These are phyloP conservation scores for Cinclus cinclus DNA, from an alignment of 2,113 vertebrate genomes.

Conservation along the genomic window DNA sequence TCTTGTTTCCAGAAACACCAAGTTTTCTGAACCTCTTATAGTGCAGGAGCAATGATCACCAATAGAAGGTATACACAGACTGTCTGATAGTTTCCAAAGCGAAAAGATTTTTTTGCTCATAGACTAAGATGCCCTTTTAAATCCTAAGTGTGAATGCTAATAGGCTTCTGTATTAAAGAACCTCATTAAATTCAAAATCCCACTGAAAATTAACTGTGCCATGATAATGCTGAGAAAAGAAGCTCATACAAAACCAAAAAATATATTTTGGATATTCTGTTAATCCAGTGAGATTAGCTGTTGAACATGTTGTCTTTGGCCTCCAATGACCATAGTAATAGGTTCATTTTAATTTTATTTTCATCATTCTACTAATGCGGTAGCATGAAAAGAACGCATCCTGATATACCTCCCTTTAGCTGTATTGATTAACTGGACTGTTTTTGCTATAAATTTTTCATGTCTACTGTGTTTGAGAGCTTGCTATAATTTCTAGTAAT, in stretches of 20 bases:
- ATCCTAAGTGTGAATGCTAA: background rate
- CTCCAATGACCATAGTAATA: background rate
- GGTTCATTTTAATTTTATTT: background rate
- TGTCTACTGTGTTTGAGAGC: background rate
- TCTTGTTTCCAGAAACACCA: background rate
- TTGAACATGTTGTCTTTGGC: background rate
- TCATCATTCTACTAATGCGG: background rate
- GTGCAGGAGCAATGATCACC: background rate
- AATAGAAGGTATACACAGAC: background rate
- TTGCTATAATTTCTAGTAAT: background rate
- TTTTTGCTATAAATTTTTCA: background rate
- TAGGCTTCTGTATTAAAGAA: slow-evolving; percentile 10
- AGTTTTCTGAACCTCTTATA: background rate
- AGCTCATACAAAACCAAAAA: background rate
- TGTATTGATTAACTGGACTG: background rate
- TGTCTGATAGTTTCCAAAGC: background rate
- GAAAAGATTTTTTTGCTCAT: background rate
- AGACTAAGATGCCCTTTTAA: background rate
- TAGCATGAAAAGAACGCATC: background rate
- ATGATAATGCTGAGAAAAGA: background rate
- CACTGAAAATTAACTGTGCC: background rate
- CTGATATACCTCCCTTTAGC: background rate
- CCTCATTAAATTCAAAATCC: slow-evolving; percentile 32
- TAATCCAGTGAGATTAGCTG: background rate
- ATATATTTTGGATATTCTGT: background rate